Evolutionary conservation across 2,797 vertebrate genomes (phyloP).

Genomic region (Alcedo quadribrachys): DNA sequence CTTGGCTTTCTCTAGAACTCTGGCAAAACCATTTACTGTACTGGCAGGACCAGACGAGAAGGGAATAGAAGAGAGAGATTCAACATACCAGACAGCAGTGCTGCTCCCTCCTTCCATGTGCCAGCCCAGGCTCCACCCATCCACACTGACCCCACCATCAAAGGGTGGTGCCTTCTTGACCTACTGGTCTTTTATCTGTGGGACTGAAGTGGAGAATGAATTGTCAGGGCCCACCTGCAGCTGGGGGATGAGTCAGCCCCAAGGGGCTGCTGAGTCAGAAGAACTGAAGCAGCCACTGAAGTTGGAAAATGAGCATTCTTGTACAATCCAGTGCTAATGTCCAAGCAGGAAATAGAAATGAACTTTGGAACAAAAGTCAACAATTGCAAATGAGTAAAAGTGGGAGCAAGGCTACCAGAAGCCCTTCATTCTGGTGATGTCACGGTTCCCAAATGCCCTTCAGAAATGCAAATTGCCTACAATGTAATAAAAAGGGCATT

Average conservation of each 20-base stretch:
- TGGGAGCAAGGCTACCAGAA: conserved; percentile 31
- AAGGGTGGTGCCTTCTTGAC: neutral
- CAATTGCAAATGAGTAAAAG: conserved; percentile 52
- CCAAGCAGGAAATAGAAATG: conserved; percentile 68
- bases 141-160: neutral
- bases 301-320: conserved; percentile 56
- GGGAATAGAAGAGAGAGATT: neutral
- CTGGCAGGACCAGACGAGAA: neutral
- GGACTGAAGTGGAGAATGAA: conserved; percentile 37
- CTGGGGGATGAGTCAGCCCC: conserved; percentile 56
- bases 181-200: neutral
- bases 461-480: conserved; percentile 53
- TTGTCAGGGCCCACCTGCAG: conserved; percentile 50
- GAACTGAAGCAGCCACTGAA: conserved; percentile 2
- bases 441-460: conserved; percentile 62
- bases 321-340: conserved; percentile 57
- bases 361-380: conserved; percentile 56
- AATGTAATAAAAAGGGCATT: conserved; percentile 62
- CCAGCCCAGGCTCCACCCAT: neutral
- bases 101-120: neutral
- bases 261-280: conserved; percentile 53
- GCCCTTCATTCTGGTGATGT: conserved; percentile 44
- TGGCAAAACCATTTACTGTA: neutral
- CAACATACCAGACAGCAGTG: neutral
- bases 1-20: neutral